Evolutionary conservation across 1,140 invertebrate genomes (phyloP).

Genomic region (Colletes latitarsis): DNA sequence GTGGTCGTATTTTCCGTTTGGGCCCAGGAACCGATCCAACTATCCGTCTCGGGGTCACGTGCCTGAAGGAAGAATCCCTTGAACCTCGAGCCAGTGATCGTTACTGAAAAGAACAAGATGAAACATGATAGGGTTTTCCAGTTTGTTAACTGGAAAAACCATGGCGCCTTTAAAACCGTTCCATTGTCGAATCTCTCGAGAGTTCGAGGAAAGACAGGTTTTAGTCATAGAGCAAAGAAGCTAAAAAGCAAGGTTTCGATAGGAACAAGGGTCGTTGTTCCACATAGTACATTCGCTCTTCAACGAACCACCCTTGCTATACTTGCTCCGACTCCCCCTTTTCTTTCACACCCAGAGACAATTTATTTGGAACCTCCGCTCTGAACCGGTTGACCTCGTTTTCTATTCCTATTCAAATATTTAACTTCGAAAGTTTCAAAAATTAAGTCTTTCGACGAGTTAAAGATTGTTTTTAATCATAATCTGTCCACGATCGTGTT

Average conservation of each 20-base stretch:
- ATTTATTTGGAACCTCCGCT: not conserved
- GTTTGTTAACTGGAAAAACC: not conserved
- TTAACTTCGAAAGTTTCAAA: no score
- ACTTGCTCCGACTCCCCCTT: not conserved
- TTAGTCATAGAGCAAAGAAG: no score
- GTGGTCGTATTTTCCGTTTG: conserved; percentile 87
- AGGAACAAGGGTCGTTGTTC: not conserved
- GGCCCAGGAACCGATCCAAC: conserved; percentile 88
- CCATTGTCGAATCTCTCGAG: not conserved
- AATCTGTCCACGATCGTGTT: no score
- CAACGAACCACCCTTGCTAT: no score
- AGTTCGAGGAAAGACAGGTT: not conserved
- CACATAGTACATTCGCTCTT: no score
- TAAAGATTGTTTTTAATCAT: not conserved
- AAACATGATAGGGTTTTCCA: not conserved
- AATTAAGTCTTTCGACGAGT: not conserved
- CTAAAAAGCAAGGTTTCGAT: not conserved
- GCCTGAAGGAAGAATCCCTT: conserved; percentile 92
- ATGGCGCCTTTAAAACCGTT: not conserved
- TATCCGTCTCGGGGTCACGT: conserved; percentile 85
- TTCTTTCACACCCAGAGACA: not conserved
- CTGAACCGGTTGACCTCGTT: no score
- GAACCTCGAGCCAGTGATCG: conserved; percentile 84
- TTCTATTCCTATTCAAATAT: no score
- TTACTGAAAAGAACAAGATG: conserved; percentile 80